Evolutionary conservation across 2,888 invertebrate species (phyloP).

Genomic region (Lithophane ornitopus): DNA sequence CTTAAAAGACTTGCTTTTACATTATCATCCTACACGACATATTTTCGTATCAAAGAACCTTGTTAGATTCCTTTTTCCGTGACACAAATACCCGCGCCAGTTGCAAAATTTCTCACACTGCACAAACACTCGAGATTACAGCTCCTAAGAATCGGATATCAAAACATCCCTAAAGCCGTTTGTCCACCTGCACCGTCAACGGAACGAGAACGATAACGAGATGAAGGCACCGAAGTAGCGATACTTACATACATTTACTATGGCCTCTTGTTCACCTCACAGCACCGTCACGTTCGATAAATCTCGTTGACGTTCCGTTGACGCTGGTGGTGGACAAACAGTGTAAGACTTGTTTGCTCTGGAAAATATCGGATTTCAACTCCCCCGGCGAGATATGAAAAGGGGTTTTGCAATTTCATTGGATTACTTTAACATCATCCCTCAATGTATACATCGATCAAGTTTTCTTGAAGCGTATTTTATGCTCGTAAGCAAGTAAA

Average conservation of each 20-base stretch:
- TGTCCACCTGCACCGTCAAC: too few relatives aligned
- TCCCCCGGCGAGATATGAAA: constrained; percentile 48
- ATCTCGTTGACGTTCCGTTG: too few relatives aligned
- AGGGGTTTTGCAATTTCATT: constrained; percentile 60
- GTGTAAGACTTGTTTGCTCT: constrained; percentile 37
- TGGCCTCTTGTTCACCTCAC: too few relatives aligned
- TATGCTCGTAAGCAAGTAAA: constrained; percentile 1
- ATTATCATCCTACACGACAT: neutral
- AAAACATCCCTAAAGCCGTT: constrained; percentile 42
- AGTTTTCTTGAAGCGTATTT: constrained; percentile 22
- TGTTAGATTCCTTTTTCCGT: constrained; percentile 7
- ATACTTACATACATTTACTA: too few relatives aligned
- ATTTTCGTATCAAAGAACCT: neutral
- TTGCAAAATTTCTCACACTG: constrained; percentile 48
- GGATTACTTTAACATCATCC: constrained; percentile 53
- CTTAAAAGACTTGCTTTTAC: neutral
- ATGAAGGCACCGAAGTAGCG: too few relatives aligned
- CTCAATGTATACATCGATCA: constrained; percentile 54
- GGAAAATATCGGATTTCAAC: constrained; percentile 61
- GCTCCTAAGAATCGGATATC: constrained; percentile 55
- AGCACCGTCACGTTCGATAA: too few relatives aligned
- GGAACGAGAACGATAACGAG: too few relatives aligned
- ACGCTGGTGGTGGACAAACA: too few relatives aligned
- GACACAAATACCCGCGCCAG: constrained; percentile 27
- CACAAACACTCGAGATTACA: constrained; percentile 43